A percentile compares a stretch with the other conserved stretches of the same genome.
Conservation (phyloP, 2,888 invertebrate genomes). For the Falcaria lacertinaria region DNA sequence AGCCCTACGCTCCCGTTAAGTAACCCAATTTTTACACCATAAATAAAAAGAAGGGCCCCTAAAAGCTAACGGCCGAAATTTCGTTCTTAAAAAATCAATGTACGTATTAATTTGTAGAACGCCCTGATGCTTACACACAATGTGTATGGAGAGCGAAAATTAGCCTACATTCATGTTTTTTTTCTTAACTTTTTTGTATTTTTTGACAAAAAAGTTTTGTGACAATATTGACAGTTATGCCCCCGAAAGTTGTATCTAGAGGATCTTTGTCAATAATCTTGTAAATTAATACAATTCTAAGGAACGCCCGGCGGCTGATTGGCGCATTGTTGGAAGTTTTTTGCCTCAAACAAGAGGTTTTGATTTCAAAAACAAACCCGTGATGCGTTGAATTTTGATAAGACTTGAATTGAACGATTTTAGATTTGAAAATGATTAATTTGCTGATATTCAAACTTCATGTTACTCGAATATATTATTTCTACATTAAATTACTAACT, state of each 20-base stretch:
- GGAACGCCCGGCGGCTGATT: constrained; percentile 59
- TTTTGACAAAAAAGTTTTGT: constrained; percentile 54
- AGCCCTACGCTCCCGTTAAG: constrained; percentile 69
- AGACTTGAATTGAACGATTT: no score
- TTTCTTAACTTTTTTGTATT: constrained; percentile 34
- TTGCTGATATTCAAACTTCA: no score
- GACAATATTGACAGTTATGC: constrained; percentile 76
- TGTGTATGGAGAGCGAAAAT: constrained; percentile 75
- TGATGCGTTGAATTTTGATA: constrained; percentile 43
- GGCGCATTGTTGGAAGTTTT: constrained; percentile 66
- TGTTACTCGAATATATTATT: no score
- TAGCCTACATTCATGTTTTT: constrained; percentile 67
- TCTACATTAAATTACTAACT: no score
- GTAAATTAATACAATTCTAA: constrained; percentile 70
- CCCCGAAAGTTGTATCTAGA: constrained; percentile 48
- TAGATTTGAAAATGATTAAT: no score
- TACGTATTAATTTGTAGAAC: constrained; percentile 74
- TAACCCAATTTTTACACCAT: constrained; percentile 79
- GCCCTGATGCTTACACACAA: constrained; percentile 74
- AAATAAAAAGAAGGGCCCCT: constrained; percentile 65
- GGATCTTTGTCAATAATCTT: constrained; percentile 75
- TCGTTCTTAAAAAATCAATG: constrained; percentile 43
- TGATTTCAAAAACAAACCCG: constrained; percentile 50
- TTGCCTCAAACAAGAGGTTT: constrained; percentile 45
- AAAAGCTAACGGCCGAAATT: constrained; percentile 67